Evolutionary conservation across 2,888 invertebrate genomes (phyloP), one percentile per base, ranked within the genome.

Genomic region (Pachydiplax longipennis): DNA sequence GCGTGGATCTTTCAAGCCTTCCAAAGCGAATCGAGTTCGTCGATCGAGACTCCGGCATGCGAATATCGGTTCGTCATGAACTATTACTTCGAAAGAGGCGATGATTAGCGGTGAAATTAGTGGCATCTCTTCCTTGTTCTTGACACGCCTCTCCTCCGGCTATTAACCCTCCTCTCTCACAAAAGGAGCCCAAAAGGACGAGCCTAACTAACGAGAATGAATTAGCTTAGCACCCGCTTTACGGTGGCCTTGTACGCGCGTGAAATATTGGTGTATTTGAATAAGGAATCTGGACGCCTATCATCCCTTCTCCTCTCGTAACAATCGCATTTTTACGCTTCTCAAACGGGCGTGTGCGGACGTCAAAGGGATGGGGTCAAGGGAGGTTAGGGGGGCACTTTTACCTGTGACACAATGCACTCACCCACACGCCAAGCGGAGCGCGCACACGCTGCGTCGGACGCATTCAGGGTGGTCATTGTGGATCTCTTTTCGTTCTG

Each of bases 241-340:
- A 35, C 58, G 18, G 37, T 53, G n/a, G 61, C 61, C 87, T 65
- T 22, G 13, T 31, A 25, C n/a, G 61, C 37, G 87, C 61, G 87
- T 87, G 87, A 87, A 58, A 65, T 73, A 73, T 73, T 58, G 87
- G 87, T 8, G 25, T 25, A 73, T 25, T 25, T 25, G 31, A 31
- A 73, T 25, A 73, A 25, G 3, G 73, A 15, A 31, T 13, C 22
- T 12, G 25, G 8, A 25, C n/a, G 65, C 4, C 58, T 13, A 4
- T 8, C 4, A 61, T 61, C 6, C 61, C 61, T 61, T 6, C 83
- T 8, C 87, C 61, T n/a, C 10, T 83, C 22, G 87, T 13, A 61
- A 87, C 87, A 87, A 87, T 61, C 61, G 58, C 58, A 87, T 87
- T 87, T 87, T 87, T 87, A 87, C 87, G 87, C 87, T 37, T 37